Base-by-base conservation (phyloP, 35 echinoderm and acorn worm species). In the Lytechinus pictus region DNA sequence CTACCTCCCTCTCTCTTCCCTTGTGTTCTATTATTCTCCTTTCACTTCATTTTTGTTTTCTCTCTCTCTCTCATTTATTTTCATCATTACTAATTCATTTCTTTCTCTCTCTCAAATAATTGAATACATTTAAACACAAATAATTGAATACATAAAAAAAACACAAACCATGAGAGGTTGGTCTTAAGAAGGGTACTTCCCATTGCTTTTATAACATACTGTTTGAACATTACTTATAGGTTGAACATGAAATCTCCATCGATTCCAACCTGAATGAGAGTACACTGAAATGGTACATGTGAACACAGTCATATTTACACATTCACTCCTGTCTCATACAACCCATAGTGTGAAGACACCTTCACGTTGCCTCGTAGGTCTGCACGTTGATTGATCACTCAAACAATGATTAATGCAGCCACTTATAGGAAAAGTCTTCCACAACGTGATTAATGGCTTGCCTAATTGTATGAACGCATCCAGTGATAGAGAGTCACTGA, bases 361-460 rank as follows among this genome's bases (percentile, higher is more conserved):
- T 79, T 79, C 66, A 79, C 66, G 66, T 79, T 79, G 66, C 66
- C 66, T 16, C 66, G 21, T 79, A 79, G 66, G 5, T 79, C 66
- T 79, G 66, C 3, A 79, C 5, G 66, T 54, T 90, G 88, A 90
- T 90, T 90, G 88, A 90, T 90, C 28, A 90, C 88, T 54, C 88
- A 14, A 14, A 44, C 52, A 52, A 33, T 90, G 88, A 90, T 90
- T 90, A 90, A 90, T 90, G 88, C 88, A 90, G 3, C 88, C 88
- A 90, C 88, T 90, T 90, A 52, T 90, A 90, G 88, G 29, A 4
- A 90, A 90, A 54, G 52, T 54, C 88, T 52, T 90, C 88, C 28
- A 90, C 33, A 44, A 44, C 52, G 88, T 90, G 88, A 90, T 90
- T 90, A 90, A 90, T 90, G 52, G 88, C 88, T 51, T 90, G 66